Conservation (phyloP, 2,797 vertebrate genomes). For the Clamator glandarius region DNA sequence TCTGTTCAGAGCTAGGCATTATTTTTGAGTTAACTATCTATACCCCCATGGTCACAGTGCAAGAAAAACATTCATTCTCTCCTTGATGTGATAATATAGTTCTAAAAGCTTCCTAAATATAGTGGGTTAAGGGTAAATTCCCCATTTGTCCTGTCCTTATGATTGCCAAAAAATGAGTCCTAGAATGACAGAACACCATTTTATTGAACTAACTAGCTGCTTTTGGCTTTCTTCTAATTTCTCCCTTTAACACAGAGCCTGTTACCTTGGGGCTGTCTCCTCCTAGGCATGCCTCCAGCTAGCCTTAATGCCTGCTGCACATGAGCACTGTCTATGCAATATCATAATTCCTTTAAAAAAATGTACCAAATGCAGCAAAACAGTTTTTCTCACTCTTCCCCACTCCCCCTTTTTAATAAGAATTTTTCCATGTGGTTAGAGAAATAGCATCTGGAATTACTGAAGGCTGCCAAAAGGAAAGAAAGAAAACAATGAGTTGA, state of each 20-base stretch:
- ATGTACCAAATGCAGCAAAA: slow-evolving; percentile 30
- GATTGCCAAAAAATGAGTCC: slow-evolving; percentile 3
- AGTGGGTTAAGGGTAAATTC: slow-evolving; percentile 18
- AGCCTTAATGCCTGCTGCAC: slow-evolving; percentile 23
- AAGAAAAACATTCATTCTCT: neutral
- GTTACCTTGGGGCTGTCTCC: slow-evolving; percentile 52
- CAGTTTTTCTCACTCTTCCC: neutral
- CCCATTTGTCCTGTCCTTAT: neutral
- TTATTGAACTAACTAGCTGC: slow-evolving; percentile 33
- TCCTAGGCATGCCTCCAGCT: slow-evolving; percentile 57
- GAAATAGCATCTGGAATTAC: slow-evolving; percentile 68
- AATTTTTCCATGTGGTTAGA: slow-evolving; percentile 63
- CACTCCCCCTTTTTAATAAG: slow-evolving; percentile 5
- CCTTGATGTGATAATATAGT: neutral
- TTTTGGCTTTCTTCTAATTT: slow-evolving; percentile 49
- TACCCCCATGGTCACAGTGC: neutral
- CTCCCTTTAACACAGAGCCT: slow-evolving; percentile 25
- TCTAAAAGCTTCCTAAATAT: neutral
- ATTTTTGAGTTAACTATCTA: neutral
- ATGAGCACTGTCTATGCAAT: neutral
- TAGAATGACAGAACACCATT: slow-evolving; percentile 43
- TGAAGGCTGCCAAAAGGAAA: slow-evolving; percentile 59
- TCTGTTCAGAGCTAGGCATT: neutral
- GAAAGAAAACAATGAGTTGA: slow-evolving; percentile 71
- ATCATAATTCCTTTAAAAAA: slow-evolving; percentile 34